These are phyloP conservation scores for Anastrepha ludens DNA, from an alignment of 1,140 invertebrate genomes.

Conservation along the genomic window DNA sequence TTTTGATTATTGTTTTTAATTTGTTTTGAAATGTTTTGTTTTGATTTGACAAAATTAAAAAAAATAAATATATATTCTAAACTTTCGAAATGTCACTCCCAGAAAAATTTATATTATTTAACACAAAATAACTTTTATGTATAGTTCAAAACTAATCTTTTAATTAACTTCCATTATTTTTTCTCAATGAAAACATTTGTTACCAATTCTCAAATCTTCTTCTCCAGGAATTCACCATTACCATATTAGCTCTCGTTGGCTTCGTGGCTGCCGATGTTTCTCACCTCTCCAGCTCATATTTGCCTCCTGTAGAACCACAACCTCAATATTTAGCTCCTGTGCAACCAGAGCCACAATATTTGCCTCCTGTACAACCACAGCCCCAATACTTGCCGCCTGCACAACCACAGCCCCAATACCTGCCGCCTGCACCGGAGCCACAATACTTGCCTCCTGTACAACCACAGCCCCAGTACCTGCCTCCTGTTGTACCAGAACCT, in stretches of 20 bases:
- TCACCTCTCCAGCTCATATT: slow-evolving; percentile 45
- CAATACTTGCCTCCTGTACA: slow-evolving; percentile 51
- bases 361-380: slow-evolving; percentile 51
- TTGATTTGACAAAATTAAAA: too few relatives aligned
- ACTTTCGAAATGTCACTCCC: too few relatives aligned
- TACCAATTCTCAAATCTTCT: not conserved
- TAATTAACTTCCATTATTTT: too few relatives aligned
- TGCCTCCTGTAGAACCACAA: slow-evolving; percentile 51
- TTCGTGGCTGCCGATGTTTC: slow-evolving; percentile 56
- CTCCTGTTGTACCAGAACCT: slow-evolving; percentile 38
- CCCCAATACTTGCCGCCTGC: slow-evolving; percentile 44
- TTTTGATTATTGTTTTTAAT: too few relatives aligned
- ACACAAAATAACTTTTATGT: too few relatives aligned
- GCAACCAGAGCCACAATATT: slow-evolving; percentile 45
- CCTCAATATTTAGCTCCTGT: slow-evolving; percentile 45
- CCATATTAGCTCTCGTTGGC: slow-evolving; percentile 52
- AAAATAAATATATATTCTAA: too few relatives aligned
- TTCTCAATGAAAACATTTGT: not conserved
- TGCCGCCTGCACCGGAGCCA: slow-evolving; percentile 49
- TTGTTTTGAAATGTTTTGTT: too few relatives aligned
- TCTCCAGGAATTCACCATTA: slow-evolving; percentile 41
- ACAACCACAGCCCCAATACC: slow-evolving; percentile 46
- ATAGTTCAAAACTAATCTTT: not conserved
- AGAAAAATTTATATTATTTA: too few relatives aligned
- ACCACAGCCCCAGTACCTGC: slow-evolving; percentile 52